A percentile compares a stretch with the other conserved stretches of the same genome.
These are phyloP conservation scores for Drosophila kurseongensis DNA, from an alignment of 1,140 invertebrate species.

Conservation along the genomic window DNA sequence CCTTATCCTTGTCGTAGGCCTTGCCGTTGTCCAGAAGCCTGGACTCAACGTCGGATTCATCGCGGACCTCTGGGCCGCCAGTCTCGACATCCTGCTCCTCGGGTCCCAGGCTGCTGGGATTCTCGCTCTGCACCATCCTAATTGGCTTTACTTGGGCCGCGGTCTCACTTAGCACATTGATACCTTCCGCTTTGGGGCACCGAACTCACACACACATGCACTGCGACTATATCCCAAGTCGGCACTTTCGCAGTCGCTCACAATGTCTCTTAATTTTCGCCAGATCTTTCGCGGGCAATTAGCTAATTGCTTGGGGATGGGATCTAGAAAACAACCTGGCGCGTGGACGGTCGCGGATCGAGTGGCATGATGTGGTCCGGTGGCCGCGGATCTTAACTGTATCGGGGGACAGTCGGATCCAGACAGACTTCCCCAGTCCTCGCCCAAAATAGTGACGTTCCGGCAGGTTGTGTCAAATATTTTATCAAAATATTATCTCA, in stretches of 20 bases:
- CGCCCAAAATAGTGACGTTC: conserved; percentile 3
- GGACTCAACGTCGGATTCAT: conserved; percentile 52
- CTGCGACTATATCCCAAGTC: not conserved
- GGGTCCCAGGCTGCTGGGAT: conserved; percentile 21
- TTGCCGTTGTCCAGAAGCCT: conserved; percentile 72
- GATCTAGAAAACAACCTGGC: conserved; percentile 52
- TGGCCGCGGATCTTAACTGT: conserved; percentile 61
- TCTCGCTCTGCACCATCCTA: conserved; percentile 64
- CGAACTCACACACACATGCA: conserved; percentile 14
- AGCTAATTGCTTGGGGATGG: conserved; percentile 25
- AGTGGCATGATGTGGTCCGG: conserved; percentile 64
- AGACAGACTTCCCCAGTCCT: not conserved
- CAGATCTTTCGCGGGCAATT: conserved; percentile 53
- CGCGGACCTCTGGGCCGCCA: conserved; percentile 15
- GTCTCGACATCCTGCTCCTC: conserved; percentile 43
- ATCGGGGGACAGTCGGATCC: conserved; percentile 10
- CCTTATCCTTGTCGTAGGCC: conserved; percentile 18
- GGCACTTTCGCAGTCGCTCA: conserved; percentile 3
- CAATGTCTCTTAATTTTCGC: conserved; percentile 60
- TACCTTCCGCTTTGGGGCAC: conserved; percentile 33
- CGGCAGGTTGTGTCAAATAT: conserved; percentile 20
- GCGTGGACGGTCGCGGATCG: conserved; percentile 46
- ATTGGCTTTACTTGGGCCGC: conserved; percentile 2
- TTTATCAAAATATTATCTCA: conserved; percentile 54
- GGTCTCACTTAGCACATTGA: conserved; percentile 44